Conservation (phyloP, 2,113 vertebrate genomes). For the Ptilorrhoa leucosticta region DNA sequence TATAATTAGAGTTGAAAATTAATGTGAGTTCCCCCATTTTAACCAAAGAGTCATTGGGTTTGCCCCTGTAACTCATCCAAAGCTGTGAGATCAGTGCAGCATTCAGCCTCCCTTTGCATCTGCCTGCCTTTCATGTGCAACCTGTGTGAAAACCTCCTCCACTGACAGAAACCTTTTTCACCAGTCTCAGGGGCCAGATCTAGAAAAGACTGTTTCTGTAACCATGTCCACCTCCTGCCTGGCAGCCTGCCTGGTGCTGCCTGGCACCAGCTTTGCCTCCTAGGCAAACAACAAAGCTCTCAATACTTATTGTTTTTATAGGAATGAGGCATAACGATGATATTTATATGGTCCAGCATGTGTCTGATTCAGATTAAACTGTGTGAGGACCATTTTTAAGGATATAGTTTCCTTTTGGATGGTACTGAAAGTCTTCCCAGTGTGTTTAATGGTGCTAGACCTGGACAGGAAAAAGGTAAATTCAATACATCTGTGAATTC, state of each 20-base stretch:
- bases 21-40: background rate
- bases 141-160: background rate
- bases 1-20: background rate
- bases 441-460: constrained; percentile 38
- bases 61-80: background rate
- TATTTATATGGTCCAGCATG: background rate
- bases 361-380: background rate
- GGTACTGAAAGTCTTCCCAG: background rate
- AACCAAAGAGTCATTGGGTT: background rate
- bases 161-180: background rate
- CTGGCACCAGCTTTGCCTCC: background rate
- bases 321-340: background rate
- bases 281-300: background rate
- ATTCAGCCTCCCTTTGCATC: background rate
- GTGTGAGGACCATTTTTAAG: background rate
- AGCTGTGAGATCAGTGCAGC: background rate
- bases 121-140: background rate
- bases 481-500: background rate
- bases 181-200: background rate
- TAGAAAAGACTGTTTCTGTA: background rate
- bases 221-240: background rate
- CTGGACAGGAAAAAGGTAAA: constrained; percentile 46
- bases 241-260: background rate
- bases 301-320: constrained; percentile 4
- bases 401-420: constrained; percentile 7